phyloP scores from a whole-genome alignment of 1,140 invertebrate genomes.

The Lordiphosa collinella region DNA sequence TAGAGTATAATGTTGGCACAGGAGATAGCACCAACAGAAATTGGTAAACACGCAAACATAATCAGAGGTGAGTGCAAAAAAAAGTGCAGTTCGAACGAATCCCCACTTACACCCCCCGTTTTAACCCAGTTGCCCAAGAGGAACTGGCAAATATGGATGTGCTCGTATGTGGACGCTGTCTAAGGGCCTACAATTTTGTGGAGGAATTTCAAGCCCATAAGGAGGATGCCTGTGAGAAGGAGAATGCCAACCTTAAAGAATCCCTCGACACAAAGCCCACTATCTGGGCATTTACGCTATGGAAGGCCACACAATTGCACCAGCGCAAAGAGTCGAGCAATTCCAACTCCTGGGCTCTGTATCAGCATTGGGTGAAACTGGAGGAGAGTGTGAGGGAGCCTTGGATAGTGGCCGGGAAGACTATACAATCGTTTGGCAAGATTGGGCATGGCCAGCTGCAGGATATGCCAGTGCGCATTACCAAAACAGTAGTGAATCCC shows the following conservation, averaged over 20 bases:
- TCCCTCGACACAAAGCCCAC: constrained; percentile 87
- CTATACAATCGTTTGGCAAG: constrained; percentile 85
- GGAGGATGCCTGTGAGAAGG: constrained; percentile 83
- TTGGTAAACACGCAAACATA: constrained; percentile 84
- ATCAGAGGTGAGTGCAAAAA: constrained; percentile 82
- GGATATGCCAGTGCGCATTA: constrained; percentile 79
- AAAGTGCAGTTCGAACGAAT: constrained; percentile 2
- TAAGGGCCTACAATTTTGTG: constrained; percentile 88
- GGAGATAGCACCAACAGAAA: constrained; percentile 83
- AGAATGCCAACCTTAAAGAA: constrained; percentile 81
- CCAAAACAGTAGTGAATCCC: constrained; percentile 77
- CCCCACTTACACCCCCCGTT: background rate
- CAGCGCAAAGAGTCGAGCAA: constrained; percentile 80
- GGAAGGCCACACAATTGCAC: constrained; percentile 84
- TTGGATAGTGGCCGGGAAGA: constrained; percentile 88
- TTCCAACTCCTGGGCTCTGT: constrained; percentile 87
- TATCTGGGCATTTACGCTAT: constrained; percentile 90
- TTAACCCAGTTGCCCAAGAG: constrained; percentile 83
- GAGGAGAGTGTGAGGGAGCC: constrained; percentile 85
- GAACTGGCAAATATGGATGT: constrained; percentile 87
- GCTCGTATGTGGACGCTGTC: constrained; percentile 89
- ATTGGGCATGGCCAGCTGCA: constrained; percentile 79
- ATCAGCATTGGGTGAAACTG: constrained; percentile 90
- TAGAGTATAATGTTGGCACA: constrained; percentile 71
- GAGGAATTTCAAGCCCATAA: constrained; percentile 89